Evolutionary conservation across 2,888 invertebrate species (phyloP).

Genomic region (Dilophus febrilis): DNA sequence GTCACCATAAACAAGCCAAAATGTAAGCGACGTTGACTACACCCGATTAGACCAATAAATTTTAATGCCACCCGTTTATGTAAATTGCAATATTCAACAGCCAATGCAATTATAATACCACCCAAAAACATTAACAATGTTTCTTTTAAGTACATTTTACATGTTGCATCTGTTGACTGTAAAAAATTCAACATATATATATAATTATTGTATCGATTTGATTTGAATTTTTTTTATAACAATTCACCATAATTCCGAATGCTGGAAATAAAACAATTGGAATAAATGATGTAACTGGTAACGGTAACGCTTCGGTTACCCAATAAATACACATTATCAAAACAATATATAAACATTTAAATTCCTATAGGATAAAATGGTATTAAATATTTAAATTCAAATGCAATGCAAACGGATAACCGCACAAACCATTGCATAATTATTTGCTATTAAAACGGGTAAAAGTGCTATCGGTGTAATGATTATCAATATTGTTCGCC

Average conservation of each 20-base stretch:
- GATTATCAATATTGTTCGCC: no score
- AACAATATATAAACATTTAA: conserved; percentile 63
- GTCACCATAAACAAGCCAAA: conserved; percentile 36
- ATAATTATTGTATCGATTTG: no score
- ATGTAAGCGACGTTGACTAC: conserved; percentile 40
- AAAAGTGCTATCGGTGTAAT: no score
- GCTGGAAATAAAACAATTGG: conserved; percentile 69
- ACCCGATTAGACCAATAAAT: conserved; percentile 60
- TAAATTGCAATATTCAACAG: conserved; percentile 75
- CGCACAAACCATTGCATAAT: no score
- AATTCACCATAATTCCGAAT: conserved; percentile 52
- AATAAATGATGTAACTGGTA: conserved; percentile 67
- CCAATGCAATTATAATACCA: conserved; percentile 77
- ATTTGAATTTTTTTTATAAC: no score
- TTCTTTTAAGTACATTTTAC: conserved; percentile 59
- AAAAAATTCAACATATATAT: no score
- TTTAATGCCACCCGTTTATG: conserved; percentile 74
- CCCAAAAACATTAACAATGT: conserved; percentile 79
- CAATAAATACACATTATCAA: conserved; percentile 67
- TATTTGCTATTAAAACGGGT: no score
- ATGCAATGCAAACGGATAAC: no score
- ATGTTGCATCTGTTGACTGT: conserved; percentile 37
- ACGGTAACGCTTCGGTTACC: conserved; percentile 66
- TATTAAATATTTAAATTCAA: no score
- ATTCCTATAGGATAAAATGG: no score